These are phyloP conservation scores for Prunella himalayana DNA, from an alignment of 2,113 vertebrate species.

Conservation along the genomic window DNA sequence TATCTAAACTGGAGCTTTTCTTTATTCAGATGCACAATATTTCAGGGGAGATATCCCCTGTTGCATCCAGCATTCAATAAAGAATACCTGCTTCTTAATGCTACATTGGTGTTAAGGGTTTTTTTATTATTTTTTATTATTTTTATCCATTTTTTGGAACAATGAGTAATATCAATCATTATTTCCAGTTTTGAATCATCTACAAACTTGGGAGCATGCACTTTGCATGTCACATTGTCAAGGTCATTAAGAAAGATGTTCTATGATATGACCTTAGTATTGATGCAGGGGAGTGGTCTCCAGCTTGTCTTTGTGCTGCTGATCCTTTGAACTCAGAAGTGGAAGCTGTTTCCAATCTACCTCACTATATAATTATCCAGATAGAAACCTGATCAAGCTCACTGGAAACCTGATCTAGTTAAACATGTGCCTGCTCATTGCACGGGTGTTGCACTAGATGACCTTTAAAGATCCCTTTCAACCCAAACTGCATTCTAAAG, in stretches of 20 bases:
- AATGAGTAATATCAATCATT: neutral
- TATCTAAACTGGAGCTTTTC: neutral
- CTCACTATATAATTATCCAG: neutral
- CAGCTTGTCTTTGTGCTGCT: neutral
- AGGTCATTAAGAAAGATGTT: neutral
- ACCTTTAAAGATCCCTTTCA: neutral
- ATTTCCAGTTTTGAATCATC: neutral
- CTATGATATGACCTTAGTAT: neutral
- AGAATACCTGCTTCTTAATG: neutral
- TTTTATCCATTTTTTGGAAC: neutral
- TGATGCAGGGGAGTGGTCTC: neutral
- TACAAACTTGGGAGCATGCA: neutral
- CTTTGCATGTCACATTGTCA: neutral
- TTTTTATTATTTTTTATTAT: neutral
- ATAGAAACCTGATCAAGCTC: neutral
- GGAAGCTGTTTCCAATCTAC: neutral
- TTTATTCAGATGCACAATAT: neutral
- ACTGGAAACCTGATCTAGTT: neutral
- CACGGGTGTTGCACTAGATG: neutral
- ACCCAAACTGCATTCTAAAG: neutral
- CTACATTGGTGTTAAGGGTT: neutral
- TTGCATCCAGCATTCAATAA: neutral
- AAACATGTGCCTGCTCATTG: neutral
- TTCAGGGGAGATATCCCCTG: neutral
- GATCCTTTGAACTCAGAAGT: neutral